These are phyloP conservation scores for Leptodirus hochenwartii DNA, from an alignment of 2,888 invertebrate species.

Conservation along the genomic window DNA sequence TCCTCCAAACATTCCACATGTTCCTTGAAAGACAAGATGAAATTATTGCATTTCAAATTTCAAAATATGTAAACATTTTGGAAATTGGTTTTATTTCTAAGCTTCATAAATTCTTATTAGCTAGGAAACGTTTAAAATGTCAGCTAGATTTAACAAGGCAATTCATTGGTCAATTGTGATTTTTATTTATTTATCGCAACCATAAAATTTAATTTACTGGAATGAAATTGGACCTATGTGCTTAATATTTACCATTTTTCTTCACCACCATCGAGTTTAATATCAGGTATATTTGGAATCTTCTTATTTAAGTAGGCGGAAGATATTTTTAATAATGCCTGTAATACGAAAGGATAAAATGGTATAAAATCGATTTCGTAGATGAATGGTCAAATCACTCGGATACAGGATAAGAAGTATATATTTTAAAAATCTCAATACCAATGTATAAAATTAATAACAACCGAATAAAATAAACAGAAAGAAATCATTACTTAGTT, in stretches of 20 bases:
- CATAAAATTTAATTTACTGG: not conserved
- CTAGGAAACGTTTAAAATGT: too few species aligned
- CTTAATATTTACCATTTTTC: conserved; percentile 60
- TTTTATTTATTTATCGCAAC: too few species aligned
- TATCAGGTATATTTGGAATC: conserved; percentile 81
- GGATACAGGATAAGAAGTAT: too few species aligned
- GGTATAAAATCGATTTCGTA: not conserved
- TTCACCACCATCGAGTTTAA: conserved; percentile 74
- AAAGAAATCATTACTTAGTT: too few species aligned
- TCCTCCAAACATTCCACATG: conserved; percentile 96
- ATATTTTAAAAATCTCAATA: too few species aligned
- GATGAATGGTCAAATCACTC: too few species aligned
- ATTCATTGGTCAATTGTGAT: not conserved
- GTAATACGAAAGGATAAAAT: conserved; percentile 24
- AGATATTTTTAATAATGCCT: conserved; percentile 80
- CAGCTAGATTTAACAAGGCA: too few species aligned
- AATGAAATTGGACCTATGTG: not conserved
- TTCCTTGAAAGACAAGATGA: conserved; percentile 42
- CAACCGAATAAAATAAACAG: too few species aligned
- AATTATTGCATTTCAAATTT: not conserved
- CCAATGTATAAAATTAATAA: too few species aligned
- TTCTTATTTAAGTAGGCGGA: conserved; percentile 85
- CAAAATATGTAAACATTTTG: not conserved
- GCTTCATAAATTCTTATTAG: too few species aligned
- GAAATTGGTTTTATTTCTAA: not conserved